Percentiles rank a stretch among this genome's conserved stretches.
phyloP scores from a whole-genome alignment of 2,888 invertebrate species.

The Cetonia aurata region DNA sequence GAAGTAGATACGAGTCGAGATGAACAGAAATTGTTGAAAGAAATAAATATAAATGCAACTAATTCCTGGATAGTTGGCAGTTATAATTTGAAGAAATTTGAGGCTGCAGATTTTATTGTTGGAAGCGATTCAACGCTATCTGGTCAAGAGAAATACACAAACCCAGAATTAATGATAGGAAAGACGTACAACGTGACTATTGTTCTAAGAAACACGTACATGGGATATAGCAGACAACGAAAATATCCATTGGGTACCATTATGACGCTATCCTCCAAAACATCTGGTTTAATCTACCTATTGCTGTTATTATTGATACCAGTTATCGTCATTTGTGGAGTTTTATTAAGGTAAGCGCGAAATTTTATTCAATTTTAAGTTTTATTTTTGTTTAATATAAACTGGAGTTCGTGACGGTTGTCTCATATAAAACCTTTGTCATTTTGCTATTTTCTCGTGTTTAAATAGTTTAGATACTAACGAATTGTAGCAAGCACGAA shows the following conservation, averaged over 20 bases:
- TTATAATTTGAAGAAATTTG: background rate
- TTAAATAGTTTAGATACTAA: too few relatives aligned
- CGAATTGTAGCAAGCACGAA: too few relatives aligned
- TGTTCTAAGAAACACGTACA: slow-evolving; percentile 22
- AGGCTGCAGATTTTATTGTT: slow-evolving; percentile 26
- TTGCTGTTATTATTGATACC: slow-evolving; percentile 47
- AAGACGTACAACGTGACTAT: slow-evolving; percentile 21
- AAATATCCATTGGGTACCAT: background rate
- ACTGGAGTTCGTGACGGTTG: too few relatives aligned
- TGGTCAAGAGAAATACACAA: slow-evolving; percentile 30
- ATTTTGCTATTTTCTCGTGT: too few relatives aligned
- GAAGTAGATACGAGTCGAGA: background rate
- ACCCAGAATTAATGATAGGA: slow-evolving; percentile 47
- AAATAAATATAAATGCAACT: background rate
- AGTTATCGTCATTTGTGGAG: slow-evolving; percentile 33
- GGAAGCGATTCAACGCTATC: slow-evolving; percentile 18
- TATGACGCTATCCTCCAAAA: background rate
- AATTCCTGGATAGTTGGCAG: slow-evolving; percentile 42
- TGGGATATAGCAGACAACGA: background rate
- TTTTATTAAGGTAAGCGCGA: slow-evolving; percentile 3
- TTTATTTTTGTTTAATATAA: slow-evolving; percentile 27
- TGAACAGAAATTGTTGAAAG: background rate
- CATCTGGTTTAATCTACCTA: slow-evolving; percentile 13
- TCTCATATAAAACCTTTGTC: too few relatives aligned
- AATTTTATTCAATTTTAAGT: too few relatives aligned